Conservation (phyloP, 1,140 invertebrate species). For the Psilanteris sp. region DNA sequence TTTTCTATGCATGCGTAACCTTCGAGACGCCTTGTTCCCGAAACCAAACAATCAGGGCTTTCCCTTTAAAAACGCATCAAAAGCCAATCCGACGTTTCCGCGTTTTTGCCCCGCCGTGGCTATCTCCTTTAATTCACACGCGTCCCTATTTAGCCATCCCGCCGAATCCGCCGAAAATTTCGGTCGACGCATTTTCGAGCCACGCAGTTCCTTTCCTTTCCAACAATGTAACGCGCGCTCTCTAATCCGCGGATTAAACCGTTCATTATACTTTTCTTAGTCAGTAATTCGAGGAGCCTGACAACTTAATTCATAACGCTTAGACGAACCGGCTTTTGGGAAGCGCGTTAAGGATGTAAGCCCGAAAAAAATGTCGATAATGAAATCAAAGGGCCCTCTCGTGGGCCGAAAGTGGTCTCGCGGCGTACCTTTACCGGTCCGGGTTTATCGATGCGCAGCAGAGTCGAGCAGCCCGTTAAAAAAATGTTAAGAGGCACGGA, state of each 20-base stretch:
- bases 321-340: slow-evolving; percentile 51
- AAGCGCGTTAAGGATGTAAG: slow-evolving; percentile 33
- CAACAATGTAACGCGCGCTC: slow-evolving; percentile 32
- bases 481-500: slow-evolving; percentile 59
- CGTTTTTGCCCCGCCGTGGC: too few species aligned
- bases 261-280: slow-evolving; percentile 51
- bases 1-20: too few species aligned
- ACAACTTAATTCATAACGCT: slow-evolving; percentile 62
- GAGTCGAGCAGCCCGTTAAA: slow-evolving; percentile 66
- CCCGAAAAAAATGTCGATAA: slow-evolving; percentile 53
- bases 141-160: background rate
- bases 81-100: too few species aligned
- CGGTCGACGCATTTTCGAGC: slow-evolving; percentile 9
- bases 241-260: slow-evolving; percentile 47
- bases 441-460: slow-evolving; percentile 66
- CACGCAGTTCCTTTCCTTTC: background rate
- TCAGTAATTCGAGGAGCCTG: slow-evolving; percentile 50
- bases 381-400: slow-evolving; percentile 45
- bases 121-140: slow-evolving; percentile 2
- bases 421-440: slow-evolving; percentile 17
- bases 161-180: slow-evolving; percentile 3
- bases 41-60: too few species aligned
- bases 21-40: too few species aligned
- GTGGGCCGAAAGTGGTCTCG: slow-evolving; percentile 34
- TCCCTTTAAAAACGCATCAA: too few species aligned